Evolutionary conservation across 1,140 invertebrate genomes (phyloP).

Genomic region (Drosophila nebulosa): DNA sequence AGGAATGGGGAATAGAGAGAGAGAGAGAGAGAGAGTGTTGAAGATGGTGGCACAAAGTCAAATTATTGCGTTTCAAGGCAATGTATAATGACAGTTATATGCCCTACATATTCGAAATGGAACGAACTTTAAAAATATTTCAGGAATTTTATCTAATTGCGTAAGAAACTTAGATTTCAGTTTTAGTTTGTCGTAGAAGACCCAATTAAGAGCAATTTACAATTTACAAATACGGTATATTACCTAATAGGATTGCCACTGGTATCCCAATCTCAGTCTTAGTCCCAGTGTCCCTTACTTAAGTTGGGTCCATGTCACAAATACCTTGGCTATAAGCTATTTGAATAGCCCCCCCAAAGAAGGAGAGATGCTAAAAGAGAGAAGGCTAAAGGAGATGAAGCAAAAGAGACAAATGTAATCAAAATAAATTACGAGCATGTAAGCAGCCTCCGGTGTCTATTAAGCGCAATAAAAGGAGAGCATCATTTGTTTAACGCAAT

Average conservation of each 20-base stretch:
- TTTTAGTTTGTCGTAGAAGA: too few species aligned
- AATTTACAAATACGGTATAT: too few species aligned
- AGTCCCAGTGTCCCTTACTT: background rate
- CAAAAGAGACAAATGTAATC: constrained; percentile 68
- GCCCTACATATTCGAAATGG: background rate
- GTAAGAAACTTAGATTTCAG: too few species aligned
- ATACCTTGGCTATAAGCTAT: background rate
- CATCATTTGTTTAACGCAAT: constrained; percentile 79
- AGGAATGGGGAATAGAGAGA: too few species aligned
- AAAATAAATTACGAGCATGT: constrained; percentile 78
- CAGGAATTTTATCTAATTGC: background rate
- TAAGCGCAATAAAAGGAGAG: constrained; percentile 74
- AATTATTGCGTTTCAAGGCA: background rate
- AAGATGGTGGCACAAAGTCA: background rate
- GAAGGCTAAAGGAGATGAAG: background rate
- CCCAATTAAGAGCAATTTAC: too few species aligned
- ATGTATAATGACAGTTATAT: background rate
- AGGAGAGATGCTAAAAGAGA: background rate
- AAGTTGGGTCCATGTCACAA: background rate
- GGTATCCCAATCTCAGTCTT: background rate
- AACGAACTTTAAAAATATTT: background rate
- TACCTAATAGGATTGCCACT: background rate
- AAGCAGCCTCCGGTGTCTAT: constrained; percentile 78
- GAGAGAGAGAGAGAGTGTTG: too few species aligned
- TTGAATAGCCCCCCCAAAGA: constrained; percentile 4